Base-by-base conservation (phyloP, 2,113 vertebrate species). In the Dinomys branickii region DNA sequence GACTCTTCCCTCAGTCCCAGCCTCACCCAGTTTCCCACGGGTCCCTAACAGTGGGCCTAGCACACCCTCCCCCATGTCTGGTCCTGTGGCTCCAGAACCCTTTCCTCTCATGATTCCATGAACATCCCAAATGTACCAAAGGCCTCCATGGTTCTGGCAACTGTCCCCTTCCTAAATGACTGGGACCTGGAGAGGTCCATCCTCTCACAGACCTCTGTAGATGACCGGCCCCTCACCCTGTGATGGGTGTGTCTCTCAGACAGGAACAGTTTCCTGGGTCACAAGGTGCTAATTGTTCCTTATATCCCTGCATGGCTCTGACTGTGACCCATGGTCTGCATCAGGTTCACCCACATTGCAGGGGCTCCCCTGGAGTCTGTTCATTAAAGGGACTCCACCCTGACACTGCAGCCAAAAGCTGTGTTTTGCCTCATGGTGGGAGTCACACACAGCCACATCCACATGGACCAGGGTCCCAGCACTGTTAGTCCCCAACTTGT, bases 301-400 rank as follows among this genome's bases (percentile, higher is more conserved):
- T 19, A 28, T 3, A 14, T 6, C 56, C 47, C 56, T 52, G 14
- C 3, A 13, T 0, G 56, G 38, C 85, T 47, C 80, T 61, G 0
- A 35, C 11, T 67, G 28, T 0, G 0, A 65, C 0, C 0, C 9
- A 5, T 16, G 9, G n/a, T 4, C 38, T 50, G 54, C 13, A 47
- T 9, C 8, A 50, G 67, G 50, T 52, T 12, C 26, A 50, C 35
- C 0, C 75, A 61, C 6, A 22, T 0, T 33, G 7, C 22, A 44
- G 38, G 0, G 7, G 30, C 9, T 54, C 47, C 28, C 50, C 20
- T 26, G 2, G 28, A 33, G 26, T 17, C 3, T 47, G 71, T 44
- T 77, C 50, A n/a, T 4, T 0, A 8, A 63, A 33, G 78, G 26
- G 13, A 73, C 26, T 3, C 3, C 5, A 1, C 33, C 4, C 22